A percentile compares a stretch with the other conserved stretches of the same genome.
Conservation (phyloP, 2,888 invertebrate species). For the Chironomus tentans region DNA sequence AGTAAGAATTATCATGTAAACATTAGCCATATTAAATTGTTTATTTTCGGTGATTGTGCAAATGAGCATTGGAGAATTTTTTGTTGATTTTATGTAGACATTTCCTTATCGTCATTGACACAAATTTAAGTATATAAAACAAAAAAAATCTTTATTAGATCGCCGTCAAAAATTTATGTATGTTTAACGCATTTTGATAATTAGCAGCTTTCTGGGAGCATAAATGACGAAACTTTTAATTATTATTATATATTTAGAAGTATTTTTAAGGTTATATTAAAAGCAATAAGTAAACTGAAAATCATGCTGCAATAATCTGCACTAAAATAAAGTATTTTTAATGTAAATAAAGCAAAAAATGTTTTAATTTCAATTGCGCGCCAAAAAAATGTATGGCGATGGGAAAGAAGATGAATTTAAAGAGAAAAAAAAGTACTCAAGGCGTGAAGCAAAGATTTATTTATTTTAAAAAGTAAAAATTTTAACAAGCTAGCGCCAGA, state of each 20-base stretch:
- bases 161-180: no score
- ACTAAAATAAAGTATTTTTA: background rate
- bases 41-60: background rate
- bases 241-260: no score
- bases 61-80: background rate
- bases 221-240: no score
- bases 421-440: background rate
- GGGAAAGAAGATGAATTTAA: background rate
- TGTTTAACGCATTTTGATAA: no score
- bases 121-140: background rate
- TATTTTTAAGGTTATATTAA: no score
- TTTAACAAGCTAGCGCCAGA: background rate
- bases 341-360: background rate
- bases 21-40: no score
- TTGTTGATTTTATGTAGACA: background rate
- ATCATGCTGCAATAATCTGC: no score
- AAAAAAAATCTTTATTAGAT: background rate
- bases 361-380: background rate
- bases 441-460: background rate
- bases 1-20: background rate
- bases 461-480: background rate
- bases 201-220: no score
- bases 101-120: conserved; percentile 23
- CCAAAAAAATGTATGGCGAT: background rate
- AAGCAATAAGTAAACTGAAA: no score